Evolutionary conservation across 2,113 vertebrate species (phyloP), one percentile per base, ranked within the genome.

Genomic region (Ascaphus truei): DNA sequence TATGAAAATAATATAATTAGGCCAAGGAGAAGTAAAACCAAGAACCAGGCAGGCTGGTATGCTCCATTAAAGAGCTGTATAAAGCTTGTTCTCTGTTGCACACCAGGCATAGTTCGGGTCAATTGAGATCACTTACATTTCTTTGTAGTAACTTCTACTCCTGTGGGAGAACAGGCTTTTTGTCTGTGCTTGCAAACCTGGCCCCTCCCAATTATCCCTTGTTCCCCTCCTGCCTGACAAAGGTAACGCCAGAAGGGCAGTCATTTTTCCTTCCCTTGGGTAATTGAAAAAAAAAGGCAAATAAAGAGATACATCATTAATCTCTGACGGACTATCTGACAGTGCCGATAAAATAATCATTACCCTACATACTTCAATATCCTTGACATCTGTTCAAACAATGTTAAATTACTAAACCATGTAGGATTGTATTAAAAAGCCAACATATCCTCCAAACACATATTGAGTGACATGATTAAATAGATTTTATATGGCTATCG

Each of bases 361-460:
- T 69, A 69, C 23, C 66, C 25, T 51, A 60, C 66, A 69, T 60
- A 69, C 41, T 69, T 69, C 66, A 69, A 60, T 69, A 69, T 69
- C 66, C 56, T 60, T 69, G 56, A 69, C 66, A 69, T 69, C 66
- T 69, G 66, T 48, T 69, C 45, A 29, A 30, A 37, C 36, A 50
- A 39, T 60, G 66, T 48, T 37, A 52, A 51, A 56, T 43, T 60
- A 60, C 56, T 52, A 47, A 4, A 43, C 6, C n/a, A 9, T 6
- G 13, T 43, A 9, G n/a, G n/a, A n/a, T n/a, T n/a, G n/a, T n/a
- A n/a, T n/a, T n/a, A n/a, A n/a, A n/a, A n/a, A n/a, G n/a, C n/a
- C n/a, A n/a, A n/a, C n/a, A n/a, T n/a, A n/a, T n/a, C n/a, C n/a
- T n/a, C n/a, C n/a, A n/a, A n/a, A n/a, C n/a, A n/a, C n/a, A n/a